phyloP scores from a whole-genome alignment of 1,140 invertebrate genomes.

The Amphibalanus amphitrite region DNA sequence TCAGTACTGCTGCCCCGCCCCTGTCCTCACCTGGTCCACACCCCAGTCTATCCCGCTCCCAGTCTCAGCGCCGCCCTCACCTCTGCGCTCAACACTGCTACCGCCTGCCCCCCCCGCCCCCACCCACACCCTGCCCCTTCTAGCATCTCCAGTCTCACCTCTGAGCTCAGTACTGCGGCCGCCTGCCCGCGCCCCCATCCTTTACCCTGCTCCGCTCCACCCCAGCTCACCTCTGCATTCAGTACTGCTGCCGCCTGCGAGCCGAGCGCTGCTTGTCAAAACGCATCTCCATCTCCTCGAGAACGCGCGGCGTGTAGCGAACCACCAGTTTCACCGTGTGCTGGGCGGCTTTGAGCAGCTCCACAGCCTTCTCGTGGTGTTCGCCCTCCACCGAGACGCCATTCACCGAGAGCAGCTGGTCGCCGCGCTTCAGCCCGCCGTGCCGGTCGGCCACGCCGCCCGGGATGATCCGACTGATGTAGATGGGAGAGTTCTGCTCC shows the following conservation, averaged over 20 bases:
- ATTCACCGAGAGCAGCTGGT: conserved; percentile 95
- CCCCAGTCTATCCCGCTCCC: too few species aligned
- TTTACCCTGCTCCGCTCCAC: too few species aligned
- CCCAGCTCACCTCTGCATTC: not conserved
- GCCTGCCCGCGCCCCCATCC: too few species aligned
- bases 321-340: conserved; percentile 96
- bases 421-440: conserved; percentile 90
- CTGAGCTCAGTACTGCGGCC: conserved; percentile 36
- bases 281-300: conserved; percentile 98
- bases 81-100: too few species aligned
- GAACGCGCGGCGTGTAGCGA: conserved; percentile 90
- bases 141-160: too few species aligned
- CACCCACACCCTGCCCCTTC: too few species aligned
- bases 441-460: conserved; percentile 94
- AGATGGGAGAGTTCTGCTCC: conserved; percentile 99
- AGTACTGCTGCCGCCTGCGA: conserved; percentile 48
- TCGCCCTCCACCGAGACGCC: conserved; percentile 98
- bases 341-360: conserved; percentile 91
- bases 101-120: too few species aligned
- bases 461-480: conserved; percentile 96
- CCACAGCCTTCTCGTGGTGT: conserved; percentile 97
- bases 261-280: conserved; percentile 90
- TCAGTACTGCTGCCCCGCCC: too few species aligned
- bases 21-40: too few species aligned
- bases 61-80: too few species aligned